Base-by-base conservation (phyloP, 2,888 invertebrate species). In the Polydesmus complanatus region DNA sequence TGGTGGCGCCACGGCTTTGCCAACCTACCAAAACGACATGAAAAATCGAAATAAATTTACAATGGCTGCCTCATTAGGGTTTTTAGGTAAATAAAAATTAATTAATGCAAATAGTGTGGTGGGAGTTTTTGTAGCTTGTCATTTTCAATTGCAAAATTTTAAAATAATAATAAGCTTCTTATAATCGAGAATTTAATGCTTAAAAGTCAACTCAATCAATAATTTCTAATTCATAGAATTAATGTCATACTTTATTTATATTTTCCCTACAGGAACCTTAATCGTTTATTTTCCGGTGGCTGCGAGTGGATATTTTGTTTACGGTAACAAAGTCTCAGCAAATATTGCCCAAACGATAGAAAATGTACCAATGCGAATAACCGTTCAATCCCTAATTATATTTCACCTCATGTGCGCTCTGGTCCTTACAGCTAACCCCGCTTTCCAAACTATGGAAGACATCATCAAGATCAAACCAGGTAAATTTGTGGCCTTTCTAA, bases 1-100 rank as follows among this genome's bases (percentile, higher is more conserved):
- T 69, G 84, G 85, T 3, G 85, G 85, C 2, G 84, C 84, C 3
- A 81, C 84, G 0, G 81, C 83, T 1, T 87, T 87, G 73, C 86
- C 86, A 2, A 86, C 86, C 0, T 84, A 87, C 58, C 86, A 86
- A 71, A 84, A 85, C 67, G 86, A 87, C 68, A 87, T 87, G 86
- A 73, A 74, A 26, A 78, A 84, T 63, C 82, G 82, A 67, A 73
- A 73, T 3, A 77, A 83, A 67, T 86, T 86, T 70, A 77, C 80
- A n/a, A 78, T 75, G 64, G 80, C 83, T 63, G 75, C 84, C 22
- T 69, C 78, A 22, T 77, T 80, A 63, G 82, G 81, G 26, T 85
- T 83, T 69, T 60, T 74, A 27, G 80, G 85, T 84, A 73, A 74
- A 75, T 67, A n/a, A n/a, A n/a, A n/a, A 21, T 21, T 51, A n/a